Base-by-base conservation (phyloP, 2,888 invertebrate genomes). In the Xylophagus ater region DNA sequence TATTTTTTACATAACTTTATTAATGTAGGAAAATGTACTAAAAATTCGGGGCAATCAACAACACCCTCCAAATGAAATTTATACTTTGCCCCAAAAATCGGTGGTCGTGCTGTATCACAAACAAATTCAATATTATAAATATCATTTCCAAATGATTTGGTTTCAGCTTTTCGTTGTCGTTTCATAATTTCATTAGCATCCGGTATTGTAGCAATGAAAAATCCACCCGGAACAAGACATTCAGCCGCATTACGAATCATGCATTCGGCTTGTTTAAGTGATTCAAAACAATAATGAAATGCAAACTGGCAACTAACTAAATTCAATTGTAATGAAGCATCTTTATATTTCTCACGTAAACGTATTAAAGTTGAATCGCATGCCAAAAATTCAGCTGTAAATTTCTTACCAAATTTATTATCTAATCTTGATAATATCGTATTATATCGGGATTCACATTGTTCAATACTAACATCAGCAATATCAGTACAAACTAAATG, bases 1-100 rank as follows among this genome's bases (percentile, higher is more conserved):
- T 72, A 81, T 54, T 79, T 79, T 26, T 71, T 68, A 9, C 81
- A 83, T 37, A 85, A 60, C 54, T 80, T 84, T 28, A 75, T 72
- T 39, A 97, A 69, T 4, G 83, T 72, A 13, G 92, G 87, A 63
- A 96, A 89, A 65, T 97, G 81, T 12, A 97, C 93, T 42, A 99
- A 71, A 69, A 96, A 99, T 62, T 98, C 98, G 2, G 98, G 98
- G 62, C 98, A 99, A 61, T 99, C 82, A 1, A 99, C 97, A 6
- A 93, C 93, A 24, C 87, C 94, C 57, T 97, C 92, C 49, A 98
- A 69, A 55, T 86, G 81, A 62, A 99, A 99, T 64, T 92, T 80
- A 69, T 97, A 97, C 59, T 89, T 87, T 14, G 85, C 92, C 26
- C 97, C 97, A 70, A 98, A 98, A 14, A 97, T 65, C 1, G 92